Evolutionary conservation across 2,888 invertebrate species (phyloP).

Genomic region (Hanleya hanleyi): DNA sequence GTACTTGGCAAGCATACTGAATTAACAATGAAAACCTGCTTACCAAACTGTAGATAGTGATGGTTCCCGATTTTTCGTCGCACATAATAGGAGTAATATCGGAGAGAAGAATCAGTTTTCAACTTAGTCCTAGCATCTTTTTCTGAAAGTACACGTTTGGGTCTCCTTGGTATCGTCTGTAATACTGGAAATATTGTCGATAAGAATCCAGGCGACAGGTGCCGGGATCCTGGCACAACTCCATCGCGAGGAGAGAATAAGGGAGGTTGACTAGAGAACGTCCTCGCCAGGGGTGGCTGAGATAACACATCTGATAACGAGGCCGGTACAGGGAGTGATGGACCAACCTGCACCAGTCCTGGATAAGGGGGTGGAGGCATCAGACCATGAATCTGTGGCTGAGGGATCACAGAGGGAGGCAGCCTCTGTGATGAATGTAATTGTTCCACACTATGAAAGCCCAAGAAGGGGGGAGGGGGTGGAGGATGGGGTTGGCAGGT

Average conservation of each 20-base stretch:
- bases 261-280: not conserved
- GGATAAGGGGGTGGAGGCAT: conserved; percentile 42
- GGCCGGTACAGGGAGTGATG: not conserved
- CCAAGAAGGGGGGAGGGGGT: not conserved
- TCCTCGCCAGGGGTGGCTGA: not conserved
- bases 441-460: conserved; percentile 2
- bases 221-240: not conserved
- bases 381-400: too few species aligned
- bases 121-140: conserved; percentile 60
- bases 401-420: too few species aligned
- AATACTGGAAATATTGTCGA: conserved; percentile 39
- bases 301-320: not conserved
- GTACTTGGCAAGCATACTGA: not conserved
- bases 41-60: conserved; percentile 54
- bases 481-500: too few species aligned
- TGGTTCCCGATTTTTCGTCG: conserved; percentile 54
- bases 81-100: conserved; percentile 53
- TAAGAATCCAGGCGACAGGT: not conserved
- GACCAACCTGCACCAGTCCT: not conserved
- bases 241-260: not conserved
- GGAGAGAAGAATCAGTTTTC: conserved; percentile 59
- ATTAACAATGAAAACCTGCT: conserved; percentile 19
- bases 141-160: conserved; percentile 56
- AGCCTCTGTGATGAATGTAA: not conserved
- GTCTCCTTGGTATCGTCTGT: conserved; percentile 48